A percentile compares a stretch with the other conserved stretches of the same genome.
Evolutionary conservation across 2,888 invertebrate genomes (phyloP).

Genomic region (Sicus ferrugineus): DNA sequence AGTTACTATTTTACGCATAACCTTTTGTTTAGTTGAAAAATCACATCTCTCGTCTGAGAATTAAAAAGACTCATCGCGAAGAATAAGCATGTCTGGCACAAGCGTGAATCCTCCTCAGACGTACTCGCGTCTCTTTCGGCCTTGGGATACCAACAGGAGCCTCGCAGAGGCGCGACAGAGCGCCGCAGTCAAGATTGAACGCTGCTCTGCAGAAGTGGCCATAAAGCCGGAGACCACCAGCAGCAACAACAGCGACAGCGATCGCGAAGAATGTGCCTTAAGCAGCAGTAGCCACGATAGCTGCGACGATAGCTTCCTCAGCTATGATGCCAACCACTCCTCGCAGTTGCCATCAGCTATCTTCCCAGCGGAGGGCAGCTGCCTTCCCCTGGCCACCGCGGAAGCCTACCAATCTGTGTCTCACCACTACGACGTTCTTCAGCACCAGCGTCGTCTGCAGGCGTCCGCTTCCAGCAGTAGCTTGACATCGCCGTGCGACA

Average conservation of each 20-base stretch:
- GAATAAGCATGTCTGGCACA: constrained; percentile 53
- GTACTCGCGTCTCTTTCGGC: constrained; percentile 69
- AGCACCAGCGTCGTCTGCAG: background rate
- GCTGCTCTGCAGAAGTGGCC: constrained; percentile 21
- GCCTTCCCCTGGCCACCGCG: constrained; percentile 23
- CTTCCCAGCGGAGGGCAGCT: background rate
- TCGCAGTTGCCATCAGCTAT: background rate
- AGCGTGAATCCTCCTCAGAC: constrained; percentile 63
- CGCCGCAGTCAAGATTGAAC: constrained; percentile 37
- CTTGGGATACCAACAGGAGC: constrained; percentile 68
- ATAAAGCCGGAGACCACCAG: constrained; percentile 4
- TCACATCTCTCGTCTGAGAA: background rate
- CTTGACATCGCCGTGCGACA: constrained; percentile 40
- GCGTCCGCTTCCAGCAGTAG: constrained; percentile 19
- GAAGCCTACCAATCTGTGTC: constrained; percentile 1
- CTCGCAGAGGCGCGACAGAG: background rate
- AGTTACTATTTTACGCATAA: constrained; percentile 14
- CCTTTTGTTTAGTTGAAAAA: background rate
- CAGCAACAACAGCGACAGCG: constrained; percentile 43
- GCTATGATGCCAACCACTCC: constrained; percentile 13
- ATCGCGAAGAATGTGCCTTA: constrained; percentile 51
- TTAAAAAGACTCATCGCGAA: constrained; percentile 7
- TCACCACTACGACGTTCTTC: constrained; percentile 7
- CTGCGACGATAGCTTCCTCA: constrained; percentile 52
- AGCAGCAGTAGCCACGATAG: constrained; percentile 49